Percentiles rank a stretch among this genome's conserved stretches.
Conservation (phyloP, 2,888 invertebrate species). For the Lottia gigantea region DNA sequence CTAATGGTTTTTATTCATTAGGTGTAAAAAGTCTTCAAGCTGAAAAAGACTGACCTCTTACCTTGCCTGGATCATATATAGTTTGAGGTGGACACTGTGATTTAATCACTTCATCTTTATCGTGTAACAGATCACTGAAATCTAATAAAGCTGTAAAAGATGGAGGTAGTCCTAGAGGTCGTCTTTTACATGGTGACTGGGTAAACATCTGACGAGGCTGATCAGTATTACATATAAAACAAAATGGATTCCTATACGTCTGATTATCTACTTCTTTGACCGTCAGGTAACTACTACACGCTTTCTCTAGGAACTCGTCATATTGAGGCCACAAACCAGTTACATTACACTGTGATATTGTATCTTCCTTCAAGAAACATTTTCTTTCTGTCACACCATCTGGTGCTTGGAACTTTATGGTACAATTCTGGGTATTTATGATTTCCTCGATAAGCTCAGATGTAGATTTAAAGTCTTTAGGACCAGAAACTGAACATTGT, state of each 20-base stretch:
- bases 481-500: constrained; percentile 3
- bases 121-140: constrained; percentile 23
- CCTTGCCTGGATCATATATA: constrained; percentile 23
- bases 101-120: background rate
- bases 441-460: constrained; percentile 3
- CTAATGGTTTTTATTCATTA: no score
- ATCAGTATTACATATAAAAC: constrained; percentile 32
- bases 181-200: constrained; percentile 15
- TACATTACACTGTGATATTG: constrained; percentile 19
- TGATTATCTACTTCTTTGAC: constrained; percentile 15
- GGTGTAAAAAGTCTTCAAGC: no score
- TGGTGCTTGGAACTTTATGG: constrained; percentile 7
- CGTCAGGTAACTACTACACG: constrained; percentile 30
- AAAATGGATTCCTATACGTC: constrained; percentile 32
- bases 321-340: constrained; percentile 18
- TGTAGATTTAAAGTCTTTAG: background rate
- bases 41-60: background rate
- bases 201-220: background rate
- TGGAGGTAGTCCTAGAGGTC: background rate
- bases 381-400: background rate
- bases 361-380: constrained; percentile 12
- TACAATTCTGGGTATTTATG: constrained; percentile 4
- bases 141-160: constrained; percentile 29
- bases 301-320: constrained; percentile 28
- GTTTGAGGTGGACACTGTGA: constrained; percentile 12